Conservation (phyloP, 2,888 invertebrate genomes). For the Petrolisthes manimaculis region DNA sequence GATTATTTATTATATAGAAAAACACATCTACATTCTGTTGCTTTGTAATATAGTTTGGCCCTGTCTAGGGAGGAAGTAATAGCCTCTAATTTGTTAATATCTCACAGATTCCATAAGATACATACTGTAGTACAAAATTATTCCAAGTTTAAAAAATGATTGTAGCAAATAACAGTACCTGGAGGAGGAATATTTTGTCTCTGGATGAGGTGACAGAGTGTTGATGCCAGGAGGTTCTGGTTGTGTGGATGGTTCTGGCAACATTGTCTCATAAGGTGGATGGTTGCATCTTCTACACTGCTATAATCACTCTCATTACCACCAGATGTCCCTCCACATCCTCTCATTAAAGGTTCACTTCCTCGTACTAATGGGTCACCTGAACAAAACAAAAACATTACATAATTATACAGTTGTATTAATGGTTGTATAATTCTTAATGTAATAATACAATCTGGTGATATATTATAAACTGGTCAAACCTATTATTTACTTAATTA, state of each 20-base stretch:
- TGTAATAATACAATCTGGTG: too few species aligned
- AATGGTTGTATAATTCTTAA: too few species aligned
- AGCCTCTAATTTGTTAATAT: too few species aligned
- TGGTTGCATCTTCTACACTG: slow-evolving; percentile 75
- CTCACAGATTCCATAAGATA: background rate
- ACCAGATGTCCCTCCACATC: slow-evolving; percentile 29
- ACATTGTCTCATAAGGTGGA: slow-evolving; percentile 85
- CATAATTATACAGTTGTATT: too few species aligned
- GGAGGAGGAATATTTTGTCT: slow-evolving; percentile 72
- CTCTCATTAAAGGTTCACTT: slow-evolving; percentile 59
- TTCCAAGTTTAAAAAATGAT: background rate
- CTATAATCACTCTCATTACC: slow-evolving; percentile 59
- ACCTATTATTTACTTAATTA: background rate
- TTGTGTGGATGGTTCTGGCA: slow-evolving; percentile 87
- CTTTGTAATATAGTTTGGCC: too few species aligned
- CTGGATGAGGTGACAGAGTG: slow-evolving; percentile 82
- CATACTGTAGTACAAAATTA: background rate
- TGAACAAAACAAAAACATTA: background rate
- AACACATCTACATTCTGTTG: too few species aligned
- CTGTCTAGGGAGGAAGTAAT: too few species aligned
- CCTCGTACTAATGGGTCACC: slow-evolving; percentile 62
- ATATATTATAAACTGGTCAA: too few species aligned
- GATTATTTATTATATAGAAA: too few species aligned
- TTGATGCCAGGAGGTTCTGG: slow-evolving; percentile 84
- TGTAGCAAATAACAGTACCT: slow-evolving; percentile 67